A percentile compares a stretch with the other conserved stretches of the same genome.
phyloP scores from a whole-genome alignment of 37 sponge, comb jelly and placozoan species.

The Bolinopsis microptera region DNA sequence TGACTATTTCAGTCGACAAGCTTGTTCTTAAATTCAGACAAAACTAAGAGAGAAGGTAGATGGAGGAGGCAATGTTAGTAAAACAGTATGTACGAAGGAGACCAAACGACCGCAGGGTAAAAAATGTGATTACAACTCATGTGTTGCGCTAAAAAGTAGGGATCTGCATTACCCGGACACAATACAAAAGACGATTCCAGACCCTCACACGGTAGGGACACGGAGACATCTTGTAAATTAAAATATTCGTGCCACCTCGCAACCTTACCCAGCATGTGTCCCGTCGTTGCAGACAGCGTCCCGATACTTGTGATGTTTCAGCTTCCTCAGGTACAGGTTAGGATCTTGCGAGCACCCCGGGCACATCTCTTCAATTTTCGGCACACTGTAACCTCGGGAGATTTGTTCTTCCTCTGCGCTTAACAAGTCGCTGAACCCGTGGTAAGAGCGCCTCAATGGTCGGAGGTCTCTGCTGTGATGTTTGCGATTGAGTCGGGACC shows the following conservation, averaged over 20 bases:
- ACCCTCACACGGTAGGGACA: too few species aligned
- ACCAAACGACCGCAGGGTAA: not conserved
- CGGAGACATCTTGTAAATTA: too few species aligned
- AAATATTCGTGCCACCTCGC: too few species aligned
- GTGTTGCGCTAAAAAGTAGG: too few species aligned
- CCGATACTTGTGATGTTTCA: constrained; percentile 1
- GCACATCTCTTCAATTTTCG: not conserved
- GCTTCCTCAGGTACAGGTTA: constrained; percentile 21
- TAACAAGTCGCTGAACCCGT: not conserved
- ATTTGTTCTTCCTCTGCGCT: not conserved
- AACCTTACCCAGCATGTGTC: constrained; percentile 16
- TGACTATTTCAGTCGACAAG: not conserved
- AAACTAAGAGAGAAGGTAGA: not conserved
- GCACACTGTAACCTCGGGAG: not conserved
- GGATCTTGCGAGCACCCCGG: constrained; percentile 5
- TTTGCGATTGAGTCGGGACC: not conserved
- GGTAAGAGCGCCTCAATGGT: too few species aligned
- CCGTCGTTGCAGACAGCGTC: constrained; percentile 65
- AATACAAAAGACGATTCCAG: too few species aligned
- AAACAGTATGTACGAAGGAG: not conserved
- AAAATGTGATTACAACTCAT: not conserved
- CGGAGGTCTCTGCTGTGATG: not conserved
- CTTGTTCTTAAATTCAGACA: too few species aligned
- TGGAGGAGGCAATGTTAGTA: not conserved
- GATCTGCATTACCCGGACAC: too few species aligned